Evolutionary conservation across 2,113 vertebrate species (phyloP), one percentile per base, ranked within the genome.

Genomic region (Micronisus gabar): DNA sequence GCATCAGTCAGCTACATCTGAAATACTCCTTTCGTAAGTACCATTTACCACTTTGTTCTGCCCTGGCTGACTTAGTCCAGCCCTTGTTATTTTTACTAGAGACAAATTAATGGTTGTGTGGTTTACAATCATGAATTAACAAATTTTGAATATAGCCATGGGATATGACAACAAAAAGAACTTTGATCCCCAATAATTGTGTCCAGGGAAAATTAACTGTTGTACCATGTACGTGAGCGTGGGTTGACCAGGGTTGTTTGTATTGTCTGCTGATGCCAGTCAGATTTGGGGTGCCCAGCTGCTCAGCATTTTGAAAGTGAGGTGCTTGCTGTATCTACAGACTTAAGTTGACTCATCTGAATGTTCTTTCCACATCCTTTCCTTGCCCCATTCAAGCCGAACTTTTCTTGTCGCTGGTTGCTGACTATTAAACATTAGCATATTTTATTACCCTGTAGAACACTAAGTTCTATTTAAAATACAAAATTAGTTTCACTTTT

Each of bases 151-250:
- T 38, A 9, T 22, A 52, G 10, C 84, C 0, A 0, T 29, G 82
- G 55, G 63, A 14, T 62, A 40, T 36, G 58, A 17, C 62, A 50
- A 18, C 41, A 63, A 62, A 95, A 65, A 82, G 34, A 32, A 26
- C 1, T 9, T 9, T 8, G 29, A 32, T 40, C 80, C 38, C 63
- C 6, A 20, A 13, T 34, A n/a, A 38, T 38, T 72, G 14, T 2
- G 18, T n/a, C 29, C 56, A 29, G 47, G 56, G 32, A 32, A 34
- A 47, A 32, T 34, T 3, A 47, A 36, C 40, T 76, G 1, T 40
- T 32, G 8, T 21, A 30, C 12, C 11, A 9, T 3, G 2, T 11
- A 3, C 0, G 5, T 3, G 10, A 25, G 53, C 0, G 2, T 26
- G 84, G 65, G 4, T 34, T 88, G 74, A 8, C 8, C 30, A 2